Evolutionary conservation across 23 tunicate genomes (phyloP), one percentile per base, ranked within the genome.

Genomic region (Ciona savignyi): DNA sequence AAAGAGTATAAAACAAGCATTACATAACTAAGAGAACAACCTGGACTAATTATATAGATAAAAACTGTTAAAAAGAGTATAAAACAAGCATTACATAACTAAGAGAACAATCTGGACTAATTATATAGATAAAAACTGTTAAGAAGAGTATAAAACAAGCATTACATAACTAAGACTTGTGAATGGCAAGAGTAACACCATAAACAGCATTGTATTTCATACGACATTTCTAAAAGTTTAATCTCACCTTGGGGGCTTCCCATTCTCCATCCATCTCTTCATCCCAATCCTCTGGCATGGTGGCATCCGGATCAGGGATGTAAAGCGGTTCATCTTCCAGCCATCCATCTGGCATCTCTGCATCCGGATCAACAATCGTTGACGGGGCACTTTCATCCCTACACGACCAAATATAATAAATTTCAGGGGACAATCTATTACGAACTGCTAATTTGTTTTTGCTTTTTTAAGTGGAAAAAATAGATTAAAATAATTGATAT

Each of bases 261-360:
- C 98, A 92, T 73, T 92, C 98, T 2, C 98, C 98, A 85, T 92
- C 98, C 88, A 92, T 92, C 21, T 92, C 98, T 70, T 92, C 93
- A 76, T 92, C 98, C 98, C 98, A 92, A 73, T 92, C 98, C 11
- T 92, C 93, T 2, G 98, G 98, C 62, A 48, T 81, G 0, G 35
- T 83, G 25, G 93, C 77, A 62, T 92, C 98, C 0, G 96, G 96
- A 83, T 89, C 96, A 62, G 78, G 81, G 22, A 77, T 67, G 73
- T 73, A 82, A 2, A 33, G 80, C 30, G 96, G 88, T 73, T 92
- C 98, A 48, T 85, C 87, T 71, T 92, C 98, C 81, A 92, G 67
- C 98, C 98, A 92, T 25, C 76, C 98, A 66, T 78, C 87, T 0
- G 98, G 98, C 98, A 85, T 92, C 71, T 81, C 87, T 20, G 98